Conservation (phyloP, 2,888 invertebrate species). For the Blomia tropicalis region DNA sequence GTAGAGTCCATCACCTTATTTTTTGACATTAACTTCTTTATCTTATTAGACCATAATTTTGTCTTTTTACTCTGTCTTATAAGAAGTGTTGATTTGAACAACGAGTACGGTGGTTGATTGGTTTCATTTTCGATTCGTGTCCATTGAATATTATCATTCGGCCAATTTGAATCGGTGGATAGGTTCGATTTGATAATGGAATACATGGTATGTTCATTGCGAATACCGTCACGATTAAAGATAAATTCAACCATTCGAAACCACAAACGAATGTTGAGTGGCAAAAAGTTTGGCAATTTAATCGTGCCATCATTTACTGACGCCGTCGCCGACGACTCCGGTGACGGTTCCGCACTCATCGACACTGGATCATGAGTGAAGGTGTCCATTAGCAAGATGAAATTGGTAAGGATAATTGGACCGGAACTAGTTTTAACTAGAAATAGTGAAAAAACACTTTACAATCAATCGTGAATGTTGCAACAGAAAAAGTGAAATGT, state of each 20-base stretch:
- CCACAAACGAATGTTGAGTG: background rate
- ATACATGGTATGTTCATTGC: background rate
- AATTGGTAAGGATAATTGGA: background rate
- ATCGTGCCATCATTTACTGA: background rate
- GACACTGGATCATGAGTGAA: background rate
- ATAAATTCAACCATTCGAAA: background rate
- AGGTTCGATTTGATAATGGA: background rate
- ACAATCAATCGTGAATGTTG: too few relatives aligned
- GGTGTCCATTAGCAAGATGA: slow-evolving; percentile 13
- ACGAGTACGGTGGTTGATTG: background rate
- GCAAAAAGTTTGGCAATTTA: background rate
- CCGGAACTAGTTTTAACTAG: too few relatives aligned
- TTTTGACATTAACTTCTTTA: too few relatives aligned
- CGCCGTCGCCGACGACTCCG: too few relatives aligned
- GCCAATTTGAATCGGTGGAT: background rate
- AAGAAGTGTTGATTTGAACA: background rate
- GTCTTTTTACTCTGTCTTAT: too few relatives aligned
- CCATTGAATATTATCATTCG: background rate
- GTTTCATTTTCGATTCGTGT: background rate
- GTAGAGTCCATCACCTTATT: too few relatives aligned
- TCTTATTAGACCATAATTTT: too few relatives aligned
- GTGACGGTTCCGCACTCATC: background rate
- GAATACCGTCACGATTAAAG: background rate
- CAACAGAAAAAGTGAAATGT: background rate
- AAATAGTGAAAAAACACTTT: too few relatives aligned